Conservation (phyloP, 2,888 invertebrate species). For the Shargacucullia verbasci region DNA sequence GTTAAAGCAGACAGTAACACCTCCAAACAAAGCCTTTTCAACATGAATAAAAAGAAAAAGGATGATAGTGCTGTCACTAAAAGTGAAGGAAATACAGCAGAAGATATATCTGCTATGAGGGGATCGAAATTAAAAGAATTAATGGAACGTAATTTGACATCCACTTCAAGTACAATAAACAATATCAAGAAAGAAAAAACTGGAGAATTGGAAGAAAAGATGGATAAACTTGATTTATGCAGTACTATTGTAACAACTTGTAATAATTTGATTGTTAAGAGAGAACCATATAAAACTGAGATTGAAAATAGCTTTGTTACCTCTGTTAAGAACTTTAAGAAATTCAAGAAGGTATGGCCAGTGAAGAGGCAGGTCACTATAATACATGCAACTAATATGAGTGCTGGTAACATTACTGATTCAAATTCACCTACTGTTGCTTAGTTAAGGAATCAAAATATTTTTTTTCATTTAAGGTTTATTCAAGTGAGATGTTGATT, state of each 20-base stretch:
- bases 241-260: constrained; percentile 74
- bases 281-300: constrained; percentile 68
- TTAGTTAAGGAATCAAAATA: constrained; percentile 24
- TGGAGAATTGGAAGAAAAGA: constrained; percentile 74
- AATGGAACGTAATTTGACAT: constrained; percentile 64
- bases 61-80: constrained; percentile 42
- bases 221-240: constrained; percentile 76
- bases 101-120: constrained; percentile 73
- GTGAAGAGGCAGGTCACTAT: constrained; percentile 74
- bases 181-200: constrained; percentile 71
- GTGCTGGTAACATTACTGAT: constrained; percentile 32
- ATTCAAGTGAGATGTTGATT: constrained; percentile 44
- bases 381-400: constrained; percentile 66
- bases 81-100: constrained; percentile 48
- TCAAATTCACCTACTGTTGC: constrained; percentile 23
- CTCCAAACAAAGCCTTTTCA: constrained; percentile 60
- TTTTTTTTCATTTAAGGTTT: constrained; percentile 29
- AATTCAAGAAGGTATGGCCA: constrained; percentile 85
- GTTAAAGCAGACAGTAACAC: constrained; percentile 42
- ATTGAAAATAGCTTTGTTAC: constrained; percentile 51
- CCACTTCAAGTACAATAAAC: constrained; percentile 35
- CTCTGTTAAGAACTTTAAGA: constrained; percentile 78
- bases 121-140: constrained; percentile 79
- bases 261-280: constrained; percentile 77
- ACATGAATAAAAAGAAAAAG: constrained; percentile 39